These are phyloP conservation scores for Campoplex capitator DNA, from an alignment of 2,888 invertebrate species.

Conservation along the genomic window DNA sequence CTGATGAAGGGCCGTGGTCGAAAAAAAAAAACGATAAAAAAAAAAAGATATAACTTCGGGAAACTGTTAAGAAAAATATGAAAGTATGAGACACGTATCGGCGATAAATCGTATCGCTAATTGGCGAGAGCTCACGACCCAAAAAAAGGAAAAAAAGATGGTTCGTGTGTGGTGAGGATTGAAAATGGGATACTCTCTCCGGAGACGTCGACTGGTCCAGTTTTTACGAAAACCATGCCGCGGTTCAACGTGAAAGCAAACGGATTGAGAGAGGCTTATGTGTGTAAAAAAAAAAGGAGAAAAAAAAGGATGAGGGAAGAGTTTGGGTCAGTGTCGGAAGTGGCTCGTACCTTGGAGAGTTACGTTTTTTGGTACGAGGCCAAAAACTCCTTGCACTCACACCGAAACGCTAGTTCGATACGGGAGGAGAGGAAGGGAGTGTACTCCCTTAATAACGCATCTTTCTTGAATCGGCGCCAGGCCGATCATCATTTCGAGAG, in stretches of 20 bases:
- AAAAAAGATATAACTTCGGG: too few relatives aligned
- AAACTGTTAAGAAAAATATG: slow-evolving; percentile 11
- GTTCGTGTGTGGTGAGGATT: slow-evolving; percentile 10
- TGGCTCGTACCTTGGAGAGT: slow-evolving; percentile 64
- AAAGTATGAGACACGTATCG: slow-evolving; percentile 32
- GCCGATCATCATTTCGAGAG: slow-evolving; percentile 80
- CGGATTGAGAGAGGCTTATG: slow-evolving; percentile 22
- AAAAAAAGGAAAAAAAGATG: not conserved
- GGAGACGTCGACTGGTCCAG: slow-evolving; percentile 46
- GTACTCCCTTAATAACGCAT: slow-evolving; percentile 83
- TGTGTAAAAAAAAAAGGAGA: not conserved
- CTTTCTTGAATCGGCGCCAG: slow-evolving; percentile 82
- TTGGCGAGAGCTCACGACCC: slow-evolving; percentile 34
- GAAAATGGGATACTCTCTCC: slow-evolving; percentile 48
- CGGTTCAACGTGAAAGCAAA: slow-evolving; percentile 40
- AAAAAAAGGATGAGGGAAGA: slow-evolving; percentile 8
- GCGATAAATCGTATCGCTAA: slow-evolving; percentile 61
- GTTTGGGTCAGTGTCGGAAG: slow-evolving; percentile 62
- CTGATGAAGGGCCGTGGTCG: slow-evolving; percentile 20
- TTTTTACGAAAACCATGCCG: slow-evolving; percentile 51
- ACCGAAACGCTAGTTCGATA: not conserved
- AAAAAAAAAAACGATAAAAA: not conserved
- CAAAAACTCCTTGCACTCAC: slow-evolving; percentile 68
- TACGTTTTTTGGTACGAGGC: slow-evolving; percentile 68
- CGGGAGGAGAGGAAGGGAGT: slow-evolving; percentile 63